Base-by-base conservation (phyloP, 2,888 invertebrate genomes). In the Acanthococcus lagerstroemiae region DNA sequence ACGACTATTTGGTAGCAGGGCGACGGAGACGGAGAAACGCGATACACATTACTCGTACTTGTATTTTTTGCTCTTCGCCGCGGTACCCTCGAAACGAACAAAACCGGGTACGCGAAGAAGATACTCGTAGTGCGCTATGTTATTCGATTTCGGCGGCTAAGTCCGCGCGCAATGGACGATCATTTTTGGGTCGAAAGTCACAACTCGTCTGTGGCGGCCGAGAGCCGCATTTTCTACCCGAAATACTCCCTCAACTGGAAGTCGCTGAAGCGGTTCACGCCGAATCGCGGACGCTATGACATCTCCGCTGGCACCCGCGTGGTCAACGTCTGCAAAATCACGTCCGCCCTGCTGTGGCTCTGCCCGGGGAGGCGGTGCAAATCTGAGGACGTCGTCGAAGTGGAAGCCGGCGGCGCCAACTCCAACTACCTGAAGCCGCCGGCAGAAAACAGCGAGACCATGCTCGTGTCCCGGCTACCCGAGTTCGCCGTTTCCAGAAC, bases 121-220 rank as follows among this genome's bases (percentile, higher is more conserved):
- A 84, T 81, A 72, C 87, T 87, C 0, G n/a, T 84, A 84, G 0
- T 84, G 83, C 71, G 84, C 83, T 67, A 81, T 81, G 15, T 21
- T n/a, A 17, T 55, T 27, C 55, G 55, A 65, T 19, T 21, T 55
- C 12, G 65, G 55, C 19, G 55, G 27, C 46, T n/a, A n/a, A n/a
- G n/a, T 21, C 5, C 19, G 52, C 5, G 9, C 12, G 5, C 50
- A 26, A 61, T 55, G 65, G 55, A 37, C 26, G 24, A 37, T 25
- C 22, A 30, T n/a, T 54, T 55, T 54, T 54, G 65, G 54, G 52
- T 30, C 1, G 54, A 55, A 37, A 54, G 55, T 26, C 45, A 45
- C 22, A 22, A 55, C 15, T 55, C 25, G 25, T 65, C 65, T 37
- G 15, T 65, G 54, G 45, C 45, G 6, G 55, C 55, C 24, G 55